Base-by-base conservation (phyloP, 2,888 invertebrate species). In the Pelosia muscerda region DNA sequence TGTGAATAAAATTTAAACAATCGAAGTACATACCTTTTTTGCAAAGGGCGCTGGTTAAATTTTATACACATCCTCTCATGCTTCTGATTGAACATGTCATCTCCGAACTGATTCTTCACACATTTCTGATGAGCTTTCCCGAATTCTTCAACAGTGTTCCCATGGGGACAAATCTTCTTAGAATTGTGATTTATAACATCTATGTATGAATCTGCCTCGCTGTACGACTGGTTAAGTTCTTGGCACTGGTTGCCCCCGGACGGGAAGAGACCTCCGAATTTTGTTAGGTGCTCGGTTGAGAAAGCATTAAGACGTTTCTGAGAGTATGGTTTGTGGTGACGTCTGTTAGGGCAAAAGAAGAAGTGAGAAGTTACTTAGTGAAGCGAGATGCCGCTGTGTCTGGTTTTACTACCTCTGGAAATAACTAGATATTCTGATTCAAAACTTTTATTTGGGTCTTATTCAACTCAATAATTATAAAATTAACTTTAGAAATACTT, bases 221-320 rank as follows among this genome's bases (percentile, higher is more conserved):
- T 94, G 81, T 93, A 95, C 8, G 93, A 93, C 81, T 95, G 95
- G 81, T 93, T 93, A 65, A 95, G 81, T 69, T 95, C 95, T 75
- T 94, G 94, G 72, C 94, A 95, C 84, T 94, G 94, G 81, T 93
- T 93, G 28, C 87, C 92, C 42, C 94, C 94, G 61, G 94, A 94
- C 54, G 95, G 95, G 81, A 95, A 95, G 63, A 95, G 88, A 75
- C 93, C 92, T 75, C 95, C 95, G 72, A 91, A 95, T 84, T 95
- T 95, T 79, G 92, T 90, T 83, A 95, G 83, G 90, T 95, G 95
- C 85, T 95, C 95, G 85, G 93, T 92, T 81, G 95, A 93, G 84
- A 95, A 95, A 90, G 95, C 92, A 84, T 93, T 94, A 89, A 94
- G 92, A 81, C 94, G 95, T 88, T 95, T 94, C 87, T 95, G 94